These are phyloP conservation scores for Liasis olivaceus DNA, from an alignment of 2,797 vertebrate genomes.

Conservation along the genomic window DNA sequence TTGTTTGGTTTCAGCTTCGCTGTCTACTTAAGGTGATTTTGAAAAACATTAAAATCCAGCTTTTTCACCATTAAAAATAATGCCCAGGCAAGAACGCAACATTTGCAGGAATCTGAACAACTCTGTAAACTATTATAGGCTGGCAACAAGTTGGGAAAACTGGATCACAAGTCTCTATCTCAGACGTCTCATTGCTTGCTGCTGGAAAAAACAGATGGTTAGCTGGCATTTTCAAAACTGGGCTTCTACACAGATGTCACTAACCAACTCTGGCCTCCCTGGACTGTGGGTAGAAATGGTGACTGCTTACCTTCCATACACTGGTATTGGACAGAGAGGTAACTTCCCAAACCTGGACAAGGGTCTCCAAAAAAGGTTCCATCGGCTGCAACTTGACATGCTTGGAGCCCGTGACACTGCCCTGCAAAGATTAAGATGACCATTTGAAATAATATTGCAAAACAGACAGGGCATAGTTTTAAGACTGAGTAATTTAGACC, in stretches of 20 bases:
- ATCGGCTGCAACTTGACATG: slow-evolving; percentile 85
- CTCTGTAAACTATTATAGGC: not conserved
- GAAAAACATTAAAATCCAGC: not conserved
- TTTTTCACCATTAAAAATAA: not conserved
- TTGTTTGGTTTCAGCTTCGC: not conserved
- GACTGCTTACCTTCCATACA: slow-evolving; percentile 87
- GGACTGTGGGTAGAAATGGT: accelerated
- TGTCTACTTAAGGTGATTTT: not conserved
- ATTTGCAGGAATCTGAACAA: not conserved
- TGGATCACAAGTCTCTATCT: not conserved
- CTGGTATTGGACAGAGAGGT: slow-evolving; percentile 87
- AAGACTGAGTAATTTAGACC: not conserved
- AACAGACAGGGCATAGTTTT: not conserved
- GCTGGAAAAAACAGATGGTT: not conserved
- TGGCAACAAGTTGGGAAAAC: not conserved
- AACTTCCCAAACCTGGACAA: slow-evolving; percentile 85
- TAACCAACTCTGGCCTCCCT: not conserved
- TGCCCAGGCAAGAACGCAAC: not conserved
- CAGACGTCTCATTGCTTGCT: not conserved
- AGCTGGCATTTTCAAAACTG: not conserved
- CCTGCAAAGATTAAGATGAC: slow-evolving; percentile 66
- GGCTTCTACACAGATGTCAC: not conserved
- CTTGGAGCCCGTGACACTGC: slow-evolving; percentile 87
- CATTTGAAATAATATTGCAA: not conserved
- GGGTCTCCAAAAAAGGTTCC: slow-evolving; percentile 82